Conservation (phyloP, 2,888 invertebrate genomes). For the Salticus scenicus region DNA sequence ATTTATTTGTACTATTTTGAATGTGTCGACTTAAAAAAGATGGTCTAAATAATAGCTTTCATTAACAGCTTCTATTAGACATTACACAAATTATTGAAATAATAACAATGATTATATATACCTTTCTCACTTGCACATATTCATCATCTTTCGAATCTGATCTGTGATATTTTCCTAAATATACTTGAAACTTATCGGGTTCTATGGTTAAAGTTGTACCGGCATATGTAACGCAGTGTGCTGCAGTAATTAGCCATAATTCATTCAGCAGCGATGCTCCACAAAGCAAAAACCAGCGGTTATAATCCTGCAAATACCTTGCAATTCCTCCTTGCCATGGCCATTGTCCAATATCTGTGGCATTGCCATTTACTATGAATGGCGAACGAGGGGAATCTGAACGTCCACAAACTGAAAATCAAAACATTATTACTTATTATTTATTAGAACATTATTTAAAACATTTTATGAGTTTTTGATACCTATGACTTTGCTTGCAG, state of each 20-base stretch:
- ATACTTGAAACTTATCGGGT: slow-evolving; percentile 68
- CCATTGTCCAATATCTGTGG: slow-evolving; percentile 72
- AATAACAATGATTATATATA: slow-evolving; percentile 24
- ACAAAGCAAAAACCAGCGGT: slow-evolving; percentile 69
- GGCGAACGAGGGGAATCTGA: slow-evolving; percentile 71
- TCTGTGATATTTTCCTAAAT: slow-evolving; percentile 72
- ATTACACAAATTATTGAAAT: neutral
- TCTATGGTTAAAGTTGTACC: slow-evolving; percentile 46
- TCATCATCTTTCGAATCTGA: slow-evolving; percentile 71
- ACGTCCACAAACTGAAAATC: slow-evolving; percentile 71
- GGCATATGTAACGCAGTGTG: slow-evolving; percentile 71
- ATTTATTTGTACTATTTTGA: too few relatives aligned
- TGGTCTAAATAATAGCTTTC: too few relatives aligned
- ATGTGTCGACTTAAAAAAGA: too few relatives aligned
- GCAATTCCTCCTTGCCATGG: slow-evolving; percentile 72
- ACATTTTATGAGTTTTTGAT: too few relatives aligned
- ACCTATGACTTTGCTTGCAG: too few relatives aligned
- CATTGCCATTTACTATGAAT: slow-evolving; percentile 72
- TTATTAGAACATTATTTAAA: too few relatives aligned
- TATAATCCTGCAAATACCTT: slow-evolving; percentile 43
- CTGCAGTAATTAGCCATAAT: slow-evolving; percentile 71
- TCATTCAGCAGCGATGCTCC: slow-evolving; percentile 71
- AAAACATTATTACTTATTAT: too few relatives aligned
- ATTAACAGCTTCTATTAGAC: too few relatives aligned
- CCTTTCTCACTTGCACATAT: slow-evolving; percentile 69